A percentile compares a stretch with the other conserved stretches of the same genome.
Evolutionary conservation across 2,113 vertebrate genomes (phyloP).

Genomic region (Percopsis transmontana): DNA sequence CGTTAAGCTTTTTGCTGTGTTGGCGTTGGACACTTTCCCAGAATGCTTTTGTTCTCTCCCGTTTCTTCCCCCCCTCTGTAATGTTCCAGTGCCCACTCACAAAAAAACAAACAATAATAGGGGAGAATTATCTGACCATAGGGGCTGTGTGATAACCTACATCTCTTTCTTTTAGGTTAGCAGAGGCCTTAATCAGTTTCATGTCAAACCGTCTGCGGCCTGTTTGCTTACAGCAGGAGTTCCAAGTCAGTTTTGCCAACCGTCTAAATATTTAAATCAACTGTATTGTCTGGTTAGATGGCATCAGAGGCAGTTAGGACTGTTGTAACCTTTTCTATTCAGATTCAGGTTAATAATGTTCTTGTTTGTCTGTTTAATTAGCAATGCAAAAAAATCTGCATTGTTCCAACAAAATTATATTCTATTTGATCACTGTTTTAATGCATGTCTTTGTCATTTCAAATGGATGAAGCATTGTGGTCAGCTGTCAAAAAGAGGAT

Average conservation of each 20-base stretch:
- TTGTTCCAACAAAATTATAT: neutral
- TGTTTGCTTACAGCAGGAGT: conserved; percentile 36
- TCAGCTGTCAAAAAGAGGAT: conserved; percentile 27
- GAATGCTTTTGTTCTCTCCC: conserved; percentile 55
- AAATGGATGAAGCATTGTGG: conserved; percentile 40
- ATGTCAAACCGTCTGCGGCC: conserved; percentile 32
- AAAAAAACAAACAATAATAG: conserved; percentile 49
- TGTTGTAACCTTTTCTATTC: neutral
- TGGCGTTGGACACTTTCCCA: conserved; percentile 63
- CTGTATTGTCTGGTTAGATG: conserved; percentile 5
- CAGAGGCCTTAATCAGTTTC: conserved; percentile 17
- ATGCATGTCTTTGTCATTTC: conserved; percentile 1
- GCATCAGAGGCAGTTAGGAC: neutral
- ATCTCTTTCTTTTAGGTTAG: conserved; percentile 18
- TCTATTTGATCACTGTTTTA: conserved; percentile 35
- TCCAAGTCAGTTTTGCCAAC: conserved; percentile 7
- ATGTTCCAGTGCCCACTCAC: conserved; percentile 52
- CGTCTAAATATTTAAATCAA: conserved; percentile 4
- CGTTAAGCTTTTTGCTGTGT: conserved; percentile 55
- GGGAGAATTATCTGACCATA: conserved; percentile 48
- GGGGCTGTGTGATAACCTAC: conserved; percentile 44
- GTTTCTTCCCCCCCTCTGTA: conserved; percentile 38
- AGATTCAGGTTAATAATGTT: neutral
- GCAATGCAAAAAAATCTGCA: conserved; percentile 19
- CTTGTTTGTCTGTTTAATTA: conserved; percentile 1